These are phyloP conservation scores for Blastobasis adustella DNA, from an alignment of 2,888 invertebrate genomes.

Conservation along the genomic window DNA sequence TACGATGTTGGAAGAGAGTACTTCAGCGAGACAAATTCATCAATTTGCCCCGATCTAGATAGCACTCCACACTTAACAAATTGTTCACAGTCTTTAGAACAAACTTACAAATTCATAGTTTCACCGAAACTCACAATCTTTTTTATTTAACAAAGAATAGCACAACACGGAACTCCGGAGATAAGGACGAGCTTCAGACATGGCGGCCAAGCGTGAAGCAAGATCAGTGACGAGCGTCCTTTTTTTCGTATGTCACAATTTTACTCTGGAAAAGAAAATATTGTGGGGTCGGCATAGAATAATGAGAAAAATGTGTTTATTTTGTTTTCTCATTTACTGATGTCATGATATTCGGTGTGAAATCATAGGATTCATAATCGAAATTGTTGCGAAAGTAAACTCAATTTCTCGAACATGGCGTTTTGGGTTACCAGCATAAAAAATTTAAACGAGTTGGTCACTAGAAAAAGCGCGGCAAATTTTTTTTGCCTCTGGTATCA, in stretches of 20 bases:
- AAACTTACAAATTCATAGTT: constrained; percentile 51
- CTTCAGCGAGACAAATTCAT: constrained; percentile 62
- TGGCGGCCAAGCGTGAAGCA: constrained; percentile 65
- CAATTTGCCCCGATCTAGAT: constrained; percentile 51
- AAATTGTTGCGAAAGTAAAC: too few species aligned
- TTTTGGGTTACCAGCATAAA: too few species aligned
- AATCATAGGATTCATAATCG: constrained; percentile 10
- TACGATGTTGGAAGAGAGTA: constrained; percentile 62
- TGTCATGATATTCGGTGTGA: constrained; percentile 39
- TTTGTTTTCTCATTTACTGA: constrained; percentile 49
- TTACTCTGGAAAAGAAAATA: constrained; percentile 66
- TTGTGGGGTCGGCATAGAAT: constrained; percentile 50
- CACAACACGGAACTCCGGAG: constrained; percentile 71
- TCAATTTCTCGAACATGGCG: too few species aligned
- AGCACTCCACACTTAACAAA: constrained; percentile 59
- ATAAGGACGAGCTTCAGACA: constrained; percentile 71
- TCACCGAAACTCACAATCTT: constrained; percentile 58
- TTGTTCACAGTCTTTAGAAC: constrained; percentile 46
- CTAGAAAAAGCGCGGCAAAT: too few species aligned
- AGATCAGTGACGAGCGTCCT: constrained; percentile 58
- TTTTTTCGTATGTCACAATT: constrained; percentile 35
- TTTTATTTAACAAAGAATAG: constrained; percentile 65
- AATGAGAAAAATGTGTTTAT: constrained; percentile 49
- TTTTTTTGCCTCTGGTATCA: too few species aligned
- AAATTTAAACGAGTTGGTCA: too few species aligned